Evolutionary conservation across 2,113 vertebrate genomes (phyloP).

Genomic region (Hypanus sabinus): DNA sequence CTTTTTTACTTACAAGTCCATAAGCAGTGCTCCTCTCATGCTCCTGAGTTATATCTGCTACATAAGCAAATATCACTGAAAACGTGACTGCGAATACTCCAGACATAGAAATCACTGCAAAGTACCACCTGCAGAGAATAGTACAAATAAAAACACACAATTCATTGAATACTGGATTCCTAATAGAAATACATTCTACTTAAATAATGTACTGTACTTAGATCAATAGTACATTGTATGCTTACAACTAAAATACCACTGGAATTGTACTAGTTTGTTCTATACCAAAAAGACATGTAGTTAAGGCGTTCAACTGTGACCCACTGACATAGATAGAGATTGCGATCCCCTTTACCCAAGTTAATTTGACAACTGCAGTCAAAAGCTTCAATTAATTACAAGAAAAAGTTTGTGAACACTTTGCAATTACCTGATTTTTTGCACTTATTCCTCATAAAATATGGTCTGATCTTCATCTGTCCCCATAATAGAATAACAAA

Average conservation of each 20-base stretch:
- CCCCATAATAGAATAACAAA: too few relatives aligned
- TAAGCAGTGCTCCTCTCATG: conserved; percentile 84
- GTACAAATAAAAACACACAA: neutral
- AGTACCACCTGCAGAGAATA: conserved; percentile 73
- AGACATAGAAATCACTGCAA: conserved; percentile 87
- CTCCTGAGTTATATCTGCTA: conserved; percentile 82
- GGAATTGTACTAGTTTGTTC: neutral
- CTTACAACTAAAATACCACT: neutral
- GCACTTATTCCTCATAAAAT: too few relatives aligned
- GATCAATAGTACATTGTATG: neutral
- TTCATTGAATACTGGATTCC: conserved; percentile 14
- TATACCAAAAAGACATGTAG: neutral
- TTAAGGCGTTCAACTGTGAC: neutral
- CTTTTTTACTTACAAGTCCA: conserved; percentile 67
- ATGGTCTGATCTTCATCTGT: too few relatives aligned
- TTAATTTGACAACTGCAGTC: neutral
- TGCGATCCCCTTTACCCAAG: neutral
- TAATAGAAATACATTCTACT: neutral
- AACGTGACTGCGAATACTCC: conserved; percentile 86
- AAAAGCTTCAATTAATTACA: neutral
- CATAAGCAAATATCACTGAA: conserved; percentile 83
- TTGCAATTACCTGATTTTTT: too few relatives aligned
- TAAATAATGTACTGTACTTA: neutral
- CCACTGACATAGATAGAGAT: neutral
- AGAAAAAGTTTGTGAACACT: too few relatives aligned